Conservation (phyloP, 2,113 vertebrate species). For the Psettodes erumei region DNA sequence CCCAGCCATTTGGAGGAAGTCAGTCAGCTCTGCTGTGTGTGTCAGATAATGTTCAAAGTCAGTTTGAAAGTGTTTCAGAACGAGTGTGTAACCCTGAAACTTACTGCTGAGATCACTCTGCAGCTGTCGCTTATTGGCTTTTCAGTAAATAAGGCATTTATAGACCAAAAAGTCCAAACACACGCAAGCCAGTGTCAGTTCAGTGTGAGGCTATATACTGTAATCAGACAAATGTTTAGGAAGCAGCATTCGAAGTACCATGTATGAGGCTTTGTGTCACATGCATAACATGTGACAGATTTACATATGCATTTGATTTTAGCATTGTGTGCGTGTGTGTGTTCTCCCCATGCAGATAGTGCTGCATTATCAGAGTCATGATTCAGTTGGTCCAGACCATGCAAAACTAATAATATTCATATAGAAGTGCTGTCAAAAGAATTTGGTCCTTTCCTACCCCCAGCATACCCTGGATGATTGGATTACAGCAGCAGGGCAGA, state of each 20-base stretch:
- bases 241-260: constrained; percentile 5
- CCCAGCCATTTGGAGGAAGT: constrained; percentile 63
- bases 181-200: constrained; percentile 23
- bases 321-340: background rate
- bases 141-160: constrained; percentile 63
- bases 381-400: background rate
- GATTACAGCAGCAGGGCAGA: background rate
- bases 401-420: constrained; percentile 3
- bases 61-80: constrained; percentile 53
- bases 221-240: constrained; percentile 29
- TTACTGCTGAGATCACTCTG: constrained; percentile 69
- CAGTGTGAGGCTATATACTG: constrained; percentile 30
- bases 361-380: background rate
- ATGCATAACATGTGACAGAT: background rate
- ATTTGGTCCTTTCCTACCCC: background rate
- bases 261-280: constrained; percentile 1
- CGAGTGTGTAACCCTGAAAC: constrained; percentile 52
- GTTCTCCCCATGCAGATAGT: background rate
- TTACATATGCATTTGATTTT: constrained; percentile 1
- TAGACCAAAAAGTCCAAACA: constrained; percentile 38
- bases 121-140: constrained; percentile 74
- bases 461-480: background rate
- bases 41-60: constrained; percentile 69
- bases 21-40: constrained; percentile 32
- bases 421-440: constrained; percentile 4